phyloP scores from a whole-genome alignment of 2,113 vertebrate species.

The Sterna hirundo region DNA sequence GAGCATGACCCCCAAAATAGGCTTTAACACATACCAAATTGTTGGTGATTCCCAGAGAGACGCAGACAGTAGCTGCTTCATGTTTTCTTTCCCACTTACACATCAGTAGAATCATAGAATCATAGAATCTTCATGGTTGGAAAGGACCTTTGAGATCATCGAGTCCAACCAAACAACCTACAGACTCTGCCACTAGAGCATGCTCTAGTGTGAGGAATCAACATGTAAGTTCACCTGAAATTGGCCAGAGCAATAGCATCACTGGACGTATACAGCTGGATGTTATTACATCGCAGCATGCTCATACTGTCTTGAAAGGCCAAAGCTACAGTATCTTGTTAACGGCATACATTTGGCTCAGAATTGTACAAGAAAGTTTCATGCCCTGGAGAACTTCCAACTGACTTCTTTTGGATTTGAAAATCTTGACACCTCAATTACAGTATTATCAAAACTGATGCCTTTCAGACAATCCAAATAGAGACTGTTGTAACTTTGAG shows the following conservation, averaged over 20 bases:
- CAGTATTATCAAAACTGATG: not conserved
- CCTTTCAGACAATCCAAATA: not conserved
- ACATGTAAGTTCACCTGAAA: not conserved
- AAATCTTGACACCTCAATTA: not conserved
- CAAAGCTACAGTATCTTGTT: not conserved
- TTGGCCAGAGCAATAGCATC: not conserved
- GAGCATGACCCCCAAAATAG: not conserved
- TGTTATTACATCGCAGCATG: not conserved
- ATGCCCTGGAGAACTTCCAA: not conserved
- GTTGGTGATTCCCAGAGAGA: not conserved
- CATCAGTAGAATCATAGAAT: too few relatives aligned
- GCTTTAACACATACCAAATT: not conserved
- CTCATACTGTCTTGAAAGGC: not conserved
- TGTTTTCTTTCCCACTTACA: not conserved
- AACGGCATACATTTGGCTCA: not conserved
- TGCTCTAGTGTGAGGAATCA: not conserved
- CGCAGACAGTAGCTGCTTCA: not conserved
- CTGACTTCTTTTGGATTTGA: not conserved
- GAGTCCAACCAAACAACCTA: too few relatives aligned
- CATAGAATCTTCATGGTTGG: too few relatives aligned
- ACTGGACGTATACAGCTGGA: not conserved
- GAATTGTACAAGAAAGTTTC: not conserved
- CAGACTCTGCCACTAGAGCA: too few relatives aligned
- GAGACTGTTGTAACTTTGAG: not conserved
- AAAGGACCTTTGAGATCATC: too few relatives aligned